Conservation (phyloP, 2,888 invertebrate genomes). For the Erebia epiphron region DNA sequence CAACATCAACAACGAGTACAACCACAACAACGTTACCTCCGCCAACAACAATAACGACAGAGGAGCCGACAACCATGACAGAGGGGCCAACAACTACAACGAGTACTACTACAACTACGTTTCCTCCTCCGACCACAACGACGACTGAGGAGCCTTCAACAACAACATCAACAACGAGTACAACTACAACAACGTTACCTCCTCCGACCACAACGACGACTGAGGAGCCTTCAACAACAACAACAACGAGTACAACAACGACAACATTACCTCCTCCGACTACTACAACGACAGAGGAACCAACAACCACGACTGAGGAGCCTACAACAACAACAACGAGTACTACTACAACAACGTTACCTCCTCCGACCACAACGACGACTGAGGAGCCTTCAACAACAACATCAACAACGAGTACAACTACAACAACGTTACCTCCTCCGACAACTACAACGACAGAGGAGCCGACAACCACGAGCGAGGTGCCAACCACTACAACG, state of each 20-base stretch:
- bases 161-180: background rate
- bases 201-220: background rate
- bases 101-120: background rate
- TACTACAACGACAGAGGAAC: background rate
- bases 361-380: no score
- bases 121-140: background rate
- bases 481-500: background rate
- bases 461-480: background rate
- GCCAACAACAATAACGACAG: background rate
- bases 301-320: background rate
- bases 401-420: background rate
- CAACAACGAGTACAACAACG: background rate
- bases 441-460: background rate
- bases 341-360: background rate
- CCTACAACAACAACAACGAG: background rate
- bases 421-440: background rate
- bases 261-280: background rate
- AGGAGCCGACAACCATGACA: background rate
- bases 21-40: background rate
- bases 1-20: conserved; percentile 4
- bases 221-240: background rate
- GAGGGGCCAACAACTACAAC: background rate
- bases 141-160: background rate
- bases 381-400: background rate
- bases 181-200: no score